Evolutionary conservation across 1,140 invertebrate genomes (phyloP), one percentile per base, ranked within the genome.

Genomic region (Brevipalpus yothersi): DNA sequence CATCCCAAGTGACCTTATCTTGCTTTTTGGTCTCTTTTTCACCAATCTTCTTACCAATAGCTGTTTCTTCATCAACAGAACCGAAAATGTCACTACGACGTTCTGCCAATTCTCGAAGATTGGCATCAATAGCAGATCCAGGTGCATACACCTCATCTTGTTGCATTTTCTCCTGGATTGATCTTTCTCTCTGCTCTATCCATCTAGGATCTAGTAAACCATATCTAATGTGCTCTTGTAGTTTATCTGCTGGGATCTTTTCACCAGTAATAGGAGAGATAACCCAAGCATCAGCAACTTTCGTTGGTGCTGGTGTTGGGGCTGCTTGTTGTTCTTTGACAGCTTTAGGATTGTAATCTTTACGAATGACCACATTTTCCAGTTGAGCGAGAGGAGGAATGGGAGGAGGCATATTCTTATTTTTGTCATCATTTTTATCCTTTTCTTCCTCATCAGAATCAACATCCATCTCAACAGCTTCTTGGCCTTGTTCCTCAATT

Each of bases 81-180:
- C 95, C 95, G 70, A 99, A 99, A 73, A 99, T 99, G 79, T 99
- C 95, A 4, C 94, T 96, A 83, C 95, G 87, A 65, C 93, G 79
- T 69, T 98, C 93, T 0, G 93, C 94, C 63, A 99, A 75, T 67
- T 92, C 82, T 69, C 94, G 95, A 66, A 98, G 79, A 69, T 86
- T 94, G 12, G 83, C 87, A 65, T 94, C 89, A 66, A 99, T 96
- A 19, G 89, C 86, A 23, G 86, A 81, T 21, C 86, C 87, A 59
- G 80, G 79, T 4, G 85, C 88, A 69, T 82, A 90, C 0, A 88
- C 85, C 47, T 83, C 82, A 65, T 90, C 85, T 67, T 89, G 84
- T 39, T 83, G 82, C 60, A 82, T 74, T 67, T 83, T 84, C 62
- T 93, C 89, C 15, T 79, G 75, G 0, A 88, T 75, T 63, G 85